A percentile compares a stretch with the other conserved stretches of the same genome.
phyloP scores from a whole-genome alignment of 2,888 invertebrate genomes.

The Cephus spinipes region DNA sequence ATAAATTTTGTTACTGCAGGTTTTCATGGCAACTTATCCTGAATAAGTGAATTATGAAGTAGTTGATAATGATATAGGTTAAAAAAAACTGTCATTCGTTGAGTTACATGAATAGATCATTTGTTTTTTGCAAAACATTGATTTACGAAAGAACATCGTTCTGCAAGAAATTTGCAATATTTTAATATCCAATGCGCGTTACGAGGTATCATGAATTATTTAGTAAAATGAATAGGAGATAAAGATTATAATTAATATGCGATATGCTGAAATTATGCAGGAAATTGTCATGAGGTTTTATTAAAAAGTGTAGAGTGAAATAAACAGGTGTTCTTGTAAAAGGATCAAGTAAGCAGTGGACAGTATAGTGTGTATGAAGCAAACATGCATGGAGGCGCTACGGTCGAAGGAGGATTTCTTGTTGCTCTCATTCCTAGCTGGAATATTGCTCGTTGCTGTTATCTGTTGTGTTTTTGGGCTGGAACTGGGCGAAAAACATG shows the following conservation, averaged over 20 bases:
- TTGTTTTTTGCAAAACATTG: background rate
- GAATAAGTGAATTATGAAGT: background rate
- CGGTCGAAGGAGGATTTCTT: constrained; percentile 29
- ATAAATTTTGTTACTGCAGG: background rate
- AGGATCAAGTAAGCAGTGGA: background rate
- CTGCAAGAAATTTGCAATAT: background rate
- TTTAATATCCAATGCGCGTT: background rate
- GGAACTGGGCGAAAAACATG: constrained; percentile 49
- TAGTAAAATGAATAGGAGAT: background rate
- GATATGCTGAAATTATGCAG: background rate
- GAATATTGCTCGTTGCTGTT: constrained; percentile 54
- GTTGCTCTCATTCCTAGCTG: constrained; percentile 58
- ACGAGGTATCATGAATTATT: background rate
- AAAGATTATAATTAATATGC: background rate
- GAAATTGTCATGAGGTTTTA: background rate
- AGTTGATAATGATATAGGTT: background rate
- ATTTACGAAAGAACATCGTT: background rate
- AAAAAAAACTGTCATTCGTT: background rate
- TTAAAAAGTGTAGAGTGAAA: background rate
- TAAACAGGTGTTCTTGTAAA: background rate
- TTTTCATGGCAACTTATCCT: background rate
- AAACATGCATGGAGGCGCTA: constrained; percentile 3
- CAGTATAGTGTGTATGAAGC: background rate
- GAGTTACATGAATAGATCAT: background rate
- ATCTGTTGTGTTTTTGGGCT: constrained; percentile 60